phyloP scores from a whole-genome alignment of 2,888 invertebrate species.

The Muscina levida region DNA sequence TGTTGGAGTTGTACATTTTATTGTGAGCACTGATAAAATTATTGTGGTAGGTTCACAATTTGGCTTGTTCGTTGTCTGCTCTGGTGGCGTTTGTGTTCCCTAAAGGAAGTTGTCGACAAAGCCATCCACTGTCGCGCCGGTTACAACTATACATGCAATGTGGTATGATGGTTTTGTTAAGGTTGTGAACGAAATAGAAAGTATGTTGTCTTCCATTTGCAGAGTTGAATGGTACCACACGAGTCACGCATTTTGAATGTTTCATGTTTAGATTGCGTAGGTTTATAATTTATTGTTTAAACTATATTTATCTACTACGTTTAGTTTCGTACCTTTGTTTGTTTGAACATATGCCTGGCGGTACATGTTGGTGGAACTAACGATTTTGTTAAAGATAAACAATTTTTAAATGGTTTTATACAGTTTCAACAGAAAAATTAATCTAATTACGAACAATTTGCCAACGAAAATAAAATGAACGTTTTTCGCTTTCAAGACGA shows the following conservation, averaged over 20 bases:
- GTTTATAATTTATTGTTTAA: slow-evolving; percentile 18
- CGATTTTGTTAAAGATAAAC: slow-evolving; percentile 29
- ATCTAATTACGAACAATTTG: slow-evolving; percentile 3
- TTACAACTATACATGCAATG: not conserved
- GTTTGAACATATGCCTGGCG: too few relatives aligned
- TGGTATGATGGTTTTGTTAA: not conserved
- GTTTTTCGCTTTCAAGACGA: not conserved
- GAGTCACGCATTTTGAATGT: slow-evolving; percentile 51
- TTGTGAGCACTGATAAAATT: slow-evolving; percentile 39
- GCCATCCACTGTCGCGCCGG: not conserved
- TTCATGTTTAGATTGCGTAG: slow-evolving; percentile 29
- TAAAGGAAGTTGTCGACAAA: slow-evolving; percentile 35
- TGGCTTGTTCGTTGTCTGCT: slow-evolving; percentile 23
- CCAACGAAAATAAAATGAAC: slow-evolving; percentile 2
- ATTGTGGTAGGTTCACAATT: slow-evolving; percentile 47
- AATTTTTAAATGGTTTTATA: not conserved
- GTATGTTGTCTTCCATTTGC: slow-evolving; percentile 44
- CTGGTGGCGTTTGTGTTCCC: slow-evolving; percentile 18
- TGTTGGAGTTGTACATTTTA: not conserved
- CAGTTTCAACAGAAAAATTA: not conserved
- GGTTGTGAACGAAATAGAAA: slow-evolving; percentile 55
- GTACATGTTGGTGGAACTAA: slow-evolving; percentile 27
- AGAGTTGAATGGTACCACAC: slow-evolving; percentile 32
- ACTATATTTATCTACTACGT: not conserved
- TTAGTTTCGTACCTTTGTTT: not conserved